Conservation (phyloP, 2,888 invertebrate species). For the Argyresthia goedartella region DNA sequence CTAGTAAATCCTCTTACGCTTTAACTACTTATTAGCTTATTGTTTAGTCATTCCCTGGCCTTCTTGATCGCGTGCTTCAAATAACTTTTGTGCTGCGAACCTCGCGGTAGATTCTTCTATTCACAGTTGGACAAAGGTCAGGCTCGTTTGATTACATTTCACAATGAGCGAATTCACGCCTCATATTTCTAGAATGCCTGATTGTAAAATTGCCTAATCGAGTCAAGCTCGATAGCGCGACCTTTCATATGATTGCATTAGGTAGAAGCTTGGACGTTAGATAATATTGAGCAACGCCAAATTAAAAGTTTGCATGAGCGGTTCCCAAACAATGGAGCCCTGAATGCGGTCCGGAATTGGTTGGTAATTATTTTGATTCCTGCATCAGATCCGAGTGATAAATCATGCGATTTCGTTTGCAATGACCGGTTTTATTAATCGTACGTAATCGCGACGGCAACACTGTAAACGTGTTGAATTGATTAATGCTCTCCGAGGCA, state of each 20-base stretch:
- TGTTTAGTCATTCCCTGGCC: constrained; percentile 6
- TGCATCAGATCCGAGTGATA: constrained; percentile 35
- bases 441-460: constrained; percentile 40
- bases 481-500: constrained; percentile 55
- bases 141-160: constrained; percentile 23
- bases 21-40: constrained; percentile 5
- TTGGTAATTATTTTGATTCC: constrained; percentile 45
- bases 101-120: neutral
- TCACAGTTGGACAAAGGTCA: neutral
- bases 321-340: constrained; percentile 22
- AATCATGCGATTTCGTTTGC: constrained; percentile 45
- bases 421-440: constrained; percentile 41
- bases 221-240: constrained; percentile 24
- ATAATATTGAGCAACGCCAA: constrained; percentile 13
- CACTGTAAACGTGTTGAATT: constrained; percentile 55
- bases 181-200: constrained; percentile 28
- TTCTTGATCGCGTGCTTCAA: constrained; percentile 5
- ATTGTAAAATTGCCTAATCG: constrained; percentile 38
- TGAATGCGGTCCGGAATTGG: constrained; percentile 25
- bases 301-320: constrained; percentile 22
- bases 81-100: neutral
- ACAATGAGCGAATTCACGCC: constrained; percentile 47
- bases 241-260: constrained; percentile 29
- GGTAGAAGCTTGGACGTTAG: constrained; percentile 7
- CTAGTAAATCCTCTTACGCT: constrained; percentile 5